Percentiles rank a stretch among this genome's conserved stretches.
phyloP scores from a whole-genome alignment of 1,140 invertebrate genomes.

The Thaumatotibia leucotreta region DNA sequence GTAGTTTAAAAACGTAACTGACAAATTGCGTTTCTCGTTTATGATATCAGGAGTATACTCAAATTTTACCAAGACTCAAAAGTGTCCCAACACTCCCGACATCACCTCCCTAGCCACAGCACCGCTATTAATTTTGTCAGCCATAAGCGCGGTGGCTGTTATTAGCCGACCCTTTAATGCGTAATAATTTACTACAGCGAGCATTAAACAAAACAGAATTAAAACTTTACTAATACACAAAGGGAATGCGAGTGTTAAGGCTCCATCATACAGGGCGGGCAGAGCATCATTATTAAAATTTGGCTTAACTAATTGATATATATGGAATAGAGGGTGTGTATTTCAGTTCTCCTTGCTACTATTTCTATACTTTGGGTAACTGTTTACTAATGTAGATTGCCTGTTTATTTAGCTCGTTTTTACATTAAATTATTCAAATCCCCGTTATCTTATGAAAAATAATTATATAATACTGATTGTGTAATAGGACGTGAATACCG shows the following conservation, averaged over 20 bases:
- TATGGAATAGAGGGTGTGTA: constrained; percentile 15
- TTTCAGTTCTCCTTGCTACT: not conserved
- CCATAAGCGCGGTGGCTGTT: constrained; percentile 66
- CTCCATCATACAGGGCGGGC: not conserved
- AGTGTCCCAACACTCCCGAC: not conserved
- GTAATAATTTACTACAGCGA: constrained; percentile 71
- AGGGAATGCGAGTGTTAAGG: constrained; percentile 6
- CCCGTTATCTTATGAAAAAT: too few relatives aligned
- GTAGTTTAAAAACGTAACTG: too few relatives aligned
- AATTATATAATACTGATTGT: too few relatives aligned
- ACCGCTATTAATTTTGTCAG: constrained; percentile 65
- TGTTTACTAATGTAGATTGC: too few relatives aligned
- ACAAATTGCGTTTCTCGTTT: too few relatives aligned
- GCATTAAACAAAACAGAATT: constrained; percentile 72
- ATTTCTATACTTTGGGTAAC: constrained; percentile 19
- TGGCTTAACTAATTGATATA: constrained; percentile 1
- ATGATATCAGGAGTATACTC: too few relatives aligned
- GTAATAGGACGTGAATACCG: too few relatives aligned
- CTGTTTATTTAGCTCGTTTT: too few relatives aligned
- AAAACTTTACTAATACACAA: constrained; percentile 53
- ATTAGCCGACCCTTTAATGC: constrained; percentile 71
- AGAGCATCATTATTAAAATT: constrained; percentile 13
- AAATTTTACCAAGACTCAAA: not conserved
- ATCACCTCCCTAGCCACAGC: constrained; percentile 46
- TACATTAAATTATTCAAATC: too few relatives aligned